These are phyloP conservation scores for Drosophila ohnishii DNA, from an alignment of 1,140 invertebrate genomes.

Conservation along the genomic window DNA sequence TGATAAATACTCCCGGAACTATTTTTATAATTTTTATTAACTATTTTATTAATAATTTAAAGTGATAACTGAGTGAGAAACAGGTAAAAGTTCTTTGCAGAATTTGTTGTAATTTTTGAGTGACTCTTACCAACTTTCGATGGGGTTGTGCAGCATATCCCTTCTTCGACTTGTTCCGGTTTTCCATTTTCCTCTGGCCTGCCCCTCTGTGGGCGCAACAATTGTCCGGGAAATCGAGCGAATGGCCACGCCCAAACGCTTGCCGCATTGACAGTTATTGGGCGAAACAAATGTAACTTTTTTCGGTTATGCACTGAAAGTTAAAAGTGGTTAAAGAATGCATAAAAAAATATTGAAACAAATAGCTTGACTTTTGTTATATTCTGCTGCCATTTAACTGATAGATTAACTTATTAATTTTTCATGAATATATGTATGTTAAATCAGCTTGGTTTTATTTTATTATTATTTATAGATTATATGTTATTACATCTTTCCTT, in stretches of 20 bases:
- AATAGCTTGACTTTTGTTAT: no score
- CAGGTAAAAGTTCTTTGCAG: neutral
- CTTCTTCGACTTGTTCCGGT: neutral
- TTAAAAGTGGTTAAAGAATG: neutral
- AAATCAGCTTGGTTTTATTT: no score
- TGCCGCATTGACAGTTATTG: slow-evolving; percentile 63
- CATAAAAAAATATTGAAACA: neutral
- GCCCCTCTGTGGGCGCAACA: slow-evolving; percentile 45
- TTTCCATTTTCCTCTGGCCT: neutral
- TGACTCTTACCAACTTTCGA: neutral
- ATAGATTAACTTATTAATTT: no score
- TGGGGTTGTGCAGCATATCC: neutral
- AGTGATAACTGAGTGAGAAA: neutral
- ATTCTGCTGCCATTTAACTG: neutral
- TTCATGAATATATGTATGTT: no score
- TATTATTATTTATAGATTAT: no score
- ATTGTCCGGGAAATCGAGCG: slow-evolving; percentile 56
- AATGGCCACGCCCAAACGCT: slow-evolving; percentile 56
- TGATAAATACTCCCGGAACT: neutral
- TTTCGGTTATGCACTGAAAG: slow-evolving; percentile 10
- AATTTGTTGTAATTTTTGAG: neutral
- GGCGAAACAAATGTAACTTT: slow-evolving; percentile 58
- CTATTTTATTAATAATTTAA: neutral
- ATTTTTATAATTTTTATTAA: neutral
- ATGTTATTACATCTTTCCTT: no score